Base-by-base conservation (phyloP, 2,888 invertebrate genomes). In the Tetheella fluctuosa region DNA sequence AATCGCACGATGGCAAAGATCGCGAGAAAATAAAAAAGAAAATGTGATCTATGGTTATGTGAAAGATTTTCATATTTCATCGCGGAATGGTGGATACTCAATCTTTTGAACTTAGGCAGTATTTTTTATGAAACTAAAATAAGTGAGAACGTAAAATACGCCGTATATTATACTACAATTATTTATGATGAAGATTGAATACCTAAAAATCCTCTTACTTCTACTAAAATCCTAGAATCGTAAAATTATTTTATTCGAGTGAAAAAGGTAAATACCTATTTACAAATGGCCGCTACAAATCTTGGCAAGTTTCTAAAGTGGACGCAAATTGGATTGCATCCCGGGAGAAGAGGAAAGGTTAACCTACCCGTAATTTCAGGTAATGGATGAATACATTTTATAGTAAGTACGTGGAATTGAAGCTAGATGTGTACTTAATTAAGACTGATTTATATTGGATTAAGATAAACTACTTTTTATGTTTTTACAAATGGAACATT, bases 261-360 rank as follows among this genome's bases (percentile, higher is more conserved):
- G 39, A n/a, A 39, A n/a, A n/a, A 39, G 12, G 42, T 39, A 48
- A 8, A 34, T 28, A 55, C 62, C 56, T 59, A 53, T 58, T 30
- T 58, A 64, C 59, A 67, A 63, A 34, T 59, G 37, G 62, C 15
- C 61, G 28, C 55, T 61, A 58, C 62, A 68, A 67, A 64, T 63
- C 70, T 60, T 60, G 25, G 60, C 48, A 54, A 70, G 60, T 65
- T 65, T 58, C 64, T 59, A 62, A 62, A 64, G 64, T 57, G 58
- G 62, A 72, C 61, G 56, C 52, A 72, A 68, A 72, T 70, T 72
- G 64, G 63, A 72, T 70, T 65, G 57, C 64, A 30, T 65, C 59
- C 54, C 55, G 13, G 54, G n/a, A 56, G 42, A 4, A 15, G n/a
- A 42, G 53, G 57, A 10, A 20, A 28, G 42, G 23, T 55, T 62